Evolutionary conservation across 2,797 vertebrate species (phyloP), one percentile per base, ranked within the genome.

Genomic region (Leptoclinus maculatus): DNA sequence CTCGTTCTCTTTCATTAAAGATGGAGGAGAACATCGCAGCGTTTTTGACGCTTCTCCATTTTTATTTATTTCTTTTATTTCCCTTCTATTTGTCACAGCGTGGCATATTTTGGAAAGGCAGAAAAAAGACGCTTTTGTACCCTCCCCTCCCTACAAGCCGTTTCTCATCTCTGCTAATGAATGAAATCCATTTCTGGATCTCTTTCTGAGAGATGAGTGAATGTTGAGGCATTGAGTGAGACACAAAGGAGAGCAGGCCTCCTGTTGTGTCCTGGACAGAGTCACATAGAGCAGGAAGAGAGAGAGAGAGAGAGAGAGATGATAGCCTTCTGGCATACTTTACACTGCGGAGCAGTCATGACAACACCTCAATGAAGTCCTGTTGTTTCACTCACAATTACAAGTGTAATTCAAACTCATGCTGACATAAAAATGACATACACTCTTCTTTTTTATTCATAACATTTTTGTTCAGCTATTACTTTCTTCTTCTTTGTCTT

Each of bases 1-100:
- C 82, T 90, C 78, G 73, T 86, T 89, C 85, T 75, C 78, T 88
- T 87, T 90, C 80, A 85, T 91, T 87, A 88, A 90, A 89, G 80
- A 87, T 75, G 32, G 80, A 85, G 54, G 56, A 82, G 74, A 83
- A 82, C 85, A 80, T 83, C 53, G 51, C 78, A 8, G 75, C 59
- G 1, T 86, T 87, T 60, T 79, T 76, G 6, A 1, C 6, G 17
- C 45, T 6, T 45, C 32, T 58, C 17, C 47, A 71, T 70, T 68
- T 60, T 56, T 5, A 21, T 54, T 65, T 71, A 43, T 64, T 39
- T 57, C 66, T 71, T 58, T 41, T 47, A 60, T 79, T 72, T 77
- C 25, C 36, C 29, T 59, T 68, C 29, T 41, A 7, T 83, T 79
- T 83, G 73, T 84, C 66, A 71, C 59, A 62, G 73, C 49, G 63